Evolutionary conservation across 2,113 vertebrate species (phyloP).

Genomic region (Tupaia chinensis): DNA sequence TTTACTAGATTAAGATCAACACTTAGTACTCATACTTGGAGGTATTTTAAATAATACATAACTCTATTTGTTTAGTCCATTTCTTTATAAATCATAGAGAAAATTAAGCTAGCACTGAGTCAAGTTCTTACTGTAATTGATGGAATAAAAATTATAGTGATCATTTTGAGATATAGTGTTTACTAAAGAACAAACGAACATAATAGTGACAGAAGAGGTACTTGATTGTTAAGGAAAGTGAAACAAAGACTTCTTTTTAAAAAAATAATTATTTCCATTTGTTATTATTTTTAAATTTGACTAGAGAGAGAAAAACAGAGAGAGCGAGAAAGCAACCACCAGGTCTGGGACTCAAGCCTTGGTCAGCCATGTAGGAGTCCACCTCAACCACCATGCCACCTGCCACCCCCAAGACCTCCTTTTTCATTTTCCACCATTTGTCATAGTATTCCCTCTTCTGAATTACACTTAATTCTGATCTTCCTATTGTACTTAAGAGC

Average conservation of each 20-base stretch:
- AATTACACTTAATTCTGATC: constrained; percentile 12
- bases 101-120: background rate
- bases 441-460: background rate
- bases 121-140: constrained; percentile 52
- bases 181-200: constrained; percentile 63
- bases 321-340: too few species aligned
- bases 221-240: background rate
- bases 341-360: too few species aligned
- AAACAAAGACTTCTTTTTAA: background rate
- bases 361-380: too few species aligned
- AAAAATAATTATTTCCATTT: too few species aligned
- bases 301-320: too few species aligned
- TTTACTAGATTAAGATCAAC: constrained; percentile 67
- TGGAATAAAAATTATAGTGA: constrained; percentile 23
- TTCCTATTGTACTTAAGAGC: background rate
- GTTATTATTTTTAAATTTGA: too few species aligned
- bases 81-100: background rate
- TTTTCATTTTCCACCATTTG: background rate
- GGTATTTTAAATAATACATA: constrained; percentile 69
- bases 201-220: background rate
- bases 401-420: background rate
- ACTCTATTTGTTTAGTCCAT: constrained; percentile 66
- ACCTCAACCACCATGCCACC: too few species aligned
- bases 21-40: constrained; percentile 37
- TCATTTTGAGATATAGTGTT: constrained; percentile 54